These are phyloP conservation scores for Colletes collaris DNA, from an alignment of 2,888 invertebrate species.

Conservation along the genomic window DNA sequence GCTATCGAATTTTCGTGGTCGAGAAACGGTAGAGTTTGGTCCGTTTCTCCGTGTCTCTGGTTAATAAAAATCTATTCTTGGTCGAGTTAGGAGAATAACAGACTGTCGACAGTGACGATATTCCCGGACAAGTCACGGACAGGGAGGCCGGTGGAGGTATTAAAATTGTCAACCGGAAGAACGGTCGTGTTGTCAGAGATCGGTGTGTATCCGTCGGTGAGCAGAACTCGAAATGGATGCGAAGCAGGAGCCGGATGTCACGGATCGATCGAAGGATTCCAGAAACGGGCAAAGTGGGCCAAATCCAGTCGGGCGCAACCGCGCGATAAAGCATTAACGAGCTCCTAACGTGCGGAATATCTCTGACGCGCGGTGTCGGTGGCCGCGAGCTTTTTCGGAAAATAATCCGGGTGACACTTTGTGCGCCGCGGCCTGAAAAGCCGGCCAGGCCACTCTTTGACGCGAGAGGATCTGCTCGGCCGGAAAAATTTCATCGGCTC, in stretches of 20 bases:
- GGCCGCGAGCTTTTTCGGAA: conserved; percentile 42
- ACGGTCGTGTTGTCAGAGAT: conserved; percentile 38
- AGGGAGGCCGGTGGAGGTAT: conserved; percentile 10
- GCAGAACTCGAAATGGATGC: conserved; percentile 50
- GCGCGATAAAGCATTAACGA: conserved; percentile 66
- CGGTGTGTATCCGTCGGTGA: conserved; percentile 39
- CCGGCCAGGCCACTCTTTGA: conserved; percentile 49
- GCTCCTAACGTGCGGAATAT: conserved; percentile 44
- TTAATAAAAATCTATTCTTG: conserved; percentile 28
- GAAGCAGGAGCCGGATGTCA: conserved; percentile 52
- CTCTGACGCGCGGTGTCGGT: conserved; percentile 46
- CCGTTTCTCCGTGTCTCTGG: not conserved
- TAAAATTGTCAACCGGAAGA: conserved; percentile 49
- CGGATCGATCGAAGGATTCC: conserved; percentile 59
- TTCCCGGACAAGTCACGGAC: not conserved
- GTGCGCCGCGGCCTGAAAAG: conserved; percentile 39
- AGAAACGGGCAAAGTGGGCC: conserved; percentile 58
- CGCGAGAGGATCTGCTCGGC: conserved; percentile 53
- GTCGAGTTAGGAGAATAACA: not conserved
- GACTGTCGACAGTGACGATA: conserved; percentile 31
- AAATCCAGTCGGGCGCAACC: conserved; percentile 50
- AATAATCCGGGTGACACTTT: conserved; percentile 57
- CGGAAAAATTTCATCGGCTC: conserved; percentile 54
- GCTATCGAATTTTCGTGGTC: no score
- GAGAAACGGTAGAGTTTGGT: no score